phyloP scores from a whole-genome alignment of 1,140 invertebrate genomes.

The Drosophila kanapiae region DNA sequence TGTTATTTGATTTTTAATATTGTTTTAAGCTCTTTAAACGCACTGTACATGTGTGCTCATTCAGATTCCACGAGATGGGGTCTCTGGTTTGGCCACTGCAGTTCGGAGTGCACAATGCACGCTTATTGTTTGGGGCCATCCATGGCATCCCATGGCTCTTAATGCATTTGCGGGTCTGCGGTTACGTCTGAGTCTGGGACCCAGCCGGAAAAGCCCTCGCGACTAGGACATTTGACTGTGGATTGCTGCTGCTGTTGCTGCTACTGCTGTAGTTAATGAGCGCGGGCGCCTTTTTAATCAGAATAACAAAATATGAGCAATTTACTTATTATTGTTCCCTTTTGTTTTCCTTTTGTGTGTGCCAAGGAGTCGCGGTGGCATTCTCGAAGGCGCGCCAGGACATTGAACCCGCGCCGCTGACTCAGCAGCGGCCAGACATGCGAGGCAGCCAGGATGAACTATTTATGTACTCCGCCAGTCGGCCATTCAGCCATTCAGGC shows the following conservation, averaged over 20 bases:
- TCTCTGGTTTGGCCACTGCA: conserved; percentile 36
- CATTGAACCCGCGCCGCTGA: conserved; percentile 51
- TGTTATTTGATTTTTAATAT: not conserved
- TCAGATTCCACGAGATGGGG: conserved; percentile 26
- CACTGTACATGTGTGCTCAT: conserved; percentile 39
- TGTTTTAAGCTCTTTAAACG: not conserved
- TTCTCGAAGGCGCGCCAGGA: conserved; percentile 53
- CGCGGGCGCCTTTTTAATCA: conserved; percentile 63
- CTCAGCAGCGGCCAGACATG: conserved; percentile 41
- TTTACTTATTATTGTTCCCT: conserved; percentile 49
- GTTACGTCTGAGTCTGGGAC: not conserved
- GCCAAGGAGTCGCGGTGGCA: conserved; percentile 49
- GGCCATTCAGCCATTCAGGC: conserved; percentile 29
- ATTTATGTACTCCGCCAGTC: conserved; percentile 34
- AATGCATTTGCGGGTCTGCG: conserved; percentile 52
- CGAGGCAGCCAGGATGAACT: conserved; percentile 50
- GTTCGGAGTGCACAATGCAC: conserved; percentile 47
- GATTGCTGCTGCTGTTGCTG: conserved; percentile 25
- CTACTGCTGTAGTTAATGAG: conserved; percentile 43
- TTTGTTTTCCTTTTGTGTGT: conserved; percentile 41
- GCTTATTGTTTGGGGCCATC: conserved; percentile 59
- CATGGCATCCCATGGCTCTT: conserved; percentile 31
- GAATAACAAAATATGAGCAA: conserved; percentile 65
- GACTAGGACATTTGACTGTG: conserved; percentile 53
- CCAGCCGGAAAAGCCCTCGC: conserved; percentile 9